Conservation (phyloP, 2,113 vertebrate species). For the Anser cygnoides region DNA sequence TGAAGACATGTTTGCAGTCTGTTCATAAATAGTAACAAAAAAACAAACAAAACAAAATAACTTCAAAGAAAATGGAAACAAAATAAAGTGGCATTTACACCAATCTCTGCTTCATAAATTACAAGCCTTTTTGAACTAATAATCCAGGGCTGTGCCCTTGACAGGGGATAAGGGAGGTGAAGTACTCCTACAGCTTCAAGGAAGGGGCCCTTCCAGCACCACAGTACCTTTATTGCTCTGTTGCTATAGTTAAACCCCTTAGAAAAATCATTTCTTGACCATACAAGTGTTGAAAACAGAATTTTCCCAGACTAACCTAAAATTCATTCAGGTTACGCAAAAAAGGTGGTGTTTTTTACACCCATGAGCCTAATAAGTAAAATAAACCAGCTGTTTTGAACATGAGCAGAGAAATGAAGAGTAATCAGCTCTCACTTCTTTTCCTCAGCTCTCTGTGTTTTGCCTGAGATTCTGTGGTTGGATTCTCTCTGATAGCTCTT, state of each 20-base stretch:
- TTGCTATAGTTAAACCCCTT: neutral
- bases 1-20: neutral
- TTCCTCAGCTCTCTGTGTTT: neutral
- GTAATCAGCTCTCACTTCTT: neutral
- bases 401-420: neutral
- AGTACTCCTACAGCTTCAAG: neutral
- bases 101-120: neutral
- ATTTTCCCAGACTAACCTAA: neutral
- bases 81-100: neutral
- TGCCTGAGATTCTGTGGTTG: neutral
- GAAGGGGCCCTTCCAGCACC: no score
- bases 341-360: neutral
- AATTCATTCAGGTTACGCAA: neutral
- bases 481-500: neutral
- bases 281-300: neutral
- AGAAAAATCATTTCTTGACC: neutral
- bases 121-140: neutral
- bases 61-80: neutral
- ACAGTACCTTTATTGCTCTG: neutral
- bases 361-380: neutral
- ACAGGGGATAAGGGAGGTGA: neutral
- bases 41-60: neutral
- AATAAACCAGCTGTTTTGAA: neutral
- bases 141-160: neutral
- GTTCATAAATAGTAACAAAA: neutral